A percentile compares a stretch with the other conserved stretches of the same genome.
Conservation (phyloP, 2,888 invertebrate genomes). For the Blastobasis adustella region DNA sequence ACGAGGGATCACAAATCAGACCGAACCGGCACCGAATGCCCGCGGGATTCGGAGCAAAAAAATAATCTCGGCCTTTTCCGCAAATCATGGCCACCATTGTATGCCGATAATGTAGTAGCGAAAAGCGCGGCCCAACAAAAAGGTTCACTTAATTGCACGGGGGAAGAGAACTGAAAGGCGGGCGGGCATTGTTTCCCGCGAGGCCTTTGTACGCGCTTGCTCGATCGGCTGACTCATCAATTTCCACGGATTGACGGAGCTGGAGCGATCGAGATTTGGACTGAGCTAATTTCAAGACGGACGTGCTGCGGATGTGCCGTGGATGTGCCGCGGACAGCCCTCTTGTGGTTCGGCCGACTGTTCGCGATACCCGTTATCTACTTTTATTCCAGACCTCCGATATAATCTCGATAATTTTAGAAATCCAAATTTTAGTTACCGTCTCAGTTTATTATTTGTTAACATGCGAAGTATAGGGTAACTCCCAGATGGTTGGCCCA, state of each 20-base stretch:
- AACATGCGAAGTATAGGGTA: too few species aligned
- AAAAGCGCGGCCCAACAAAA: conserved; percentile 58
- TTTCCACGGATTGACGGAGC: conserved; percentile 53
- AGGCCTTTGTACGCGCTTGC: conserved; percentile 50
- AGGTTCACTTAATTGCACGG: conserved; percentile 67
- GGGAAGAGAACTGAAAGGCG: conserved; percentile 60
- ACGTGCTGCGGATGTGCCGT: background rate
- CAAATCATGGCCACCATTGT: conserved; percentile 70
- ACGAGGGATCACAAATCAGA: conserved; percentile 55
- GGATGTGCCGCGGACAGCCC: too few species aligned
- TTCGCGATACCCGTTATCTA: too few species aligned
- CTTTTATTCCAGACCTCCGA: too few species aligned
- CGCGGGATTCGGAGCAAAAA: conserved; percentile 41
- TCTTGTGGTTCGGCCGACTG: too few species aligned
- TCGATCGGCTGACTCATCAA: conserved; percentile 64
- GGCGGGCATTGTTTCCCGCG: conserved; percentile 58
- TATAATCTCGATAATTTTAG: too few species aligned
- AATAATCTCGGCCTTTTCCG: conserved; percentile 61
- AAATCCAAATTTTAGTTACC: too few species aligned
- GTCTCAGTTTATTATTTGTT: too few species aligned
- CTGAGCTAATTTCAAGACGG: conserved; percentile 27
- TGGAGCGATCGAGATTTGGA: conserved; percentile 46
- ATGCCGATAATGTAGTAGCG: conserved; percentile 64
- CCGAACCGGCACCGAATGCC: conserved; percentile 34
- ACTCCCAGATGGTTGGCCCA: too few species aligned